phyloP scores from a whole-genome alignment of 2,113 vertebrate genomes.

The Colinus virginianus region DNA sequence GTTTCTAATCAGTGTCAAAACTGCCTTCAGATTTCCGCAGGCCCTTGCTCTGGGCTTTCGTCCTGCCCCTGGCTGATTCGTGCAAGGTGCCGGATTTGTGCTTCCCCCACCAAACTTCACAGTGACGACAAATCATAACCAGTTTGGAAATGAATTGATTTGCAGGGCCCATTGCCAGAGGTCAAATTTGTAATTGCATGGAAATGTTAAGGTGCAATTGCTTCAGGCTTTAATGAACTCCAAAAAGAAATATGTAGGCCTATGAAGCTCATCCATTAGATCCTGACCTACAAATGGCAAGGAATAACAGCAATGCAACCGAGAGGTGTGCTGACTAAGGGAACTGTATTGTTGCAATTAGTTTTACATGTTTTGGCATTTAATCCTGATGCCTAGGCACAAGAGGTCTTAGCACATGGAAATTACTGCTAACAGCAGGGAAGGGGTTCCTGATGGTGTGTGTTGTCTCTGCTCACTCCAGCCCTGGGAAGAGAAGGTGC shows the following conservation, averaged over 20 bases:
- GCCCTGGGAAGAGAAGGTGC: not conserved
- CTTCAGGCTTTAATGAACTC: constrained; percentile 69
- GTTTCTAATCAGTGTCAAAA: not conserved
- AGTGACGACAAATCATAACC: not conserved
- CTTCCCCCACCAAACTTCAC: constrained; percentile 14
- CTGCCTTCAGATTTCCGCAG: not conserved
- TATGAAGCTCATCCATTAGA: constrained; percentile 58
- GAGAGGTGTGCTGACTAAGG: constrained; percentile 37
- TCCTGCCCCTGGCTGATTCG: not conserved
- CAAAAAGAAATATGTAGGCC: constrained; percentile 60
- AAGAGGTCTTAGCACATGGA: not conserved
- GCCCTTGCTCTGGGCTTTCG: not conserved
- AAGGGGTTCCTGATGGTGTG: not conserved
- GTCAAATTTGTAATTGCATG: constrained; percentile 61
- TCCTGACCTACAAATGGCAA: constrained; percentile 65
- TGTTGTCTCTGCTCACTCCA: not conserved
- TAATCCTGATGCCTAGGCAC: constrained; percentile 8
- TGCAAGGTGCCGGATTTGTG: accelerated
- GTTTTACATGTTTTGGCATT: constrained; percentile 58
- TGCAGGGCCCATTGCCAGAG: constrained; percentile 54
- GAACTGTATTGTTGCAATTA: not conserved
- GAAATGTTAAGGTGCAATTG: constrained; percentile 69
- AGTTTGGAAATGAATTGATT: constrained; percentile 58
- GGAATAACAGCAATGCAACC: constrained; percentile 24
- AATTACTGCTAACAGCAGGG: not conserved